These are phyloP conservation scores for Danio albolineatus DNA, from an alignment of 2,797 vertebrate species.

Conservation along the genomic window DNA sequence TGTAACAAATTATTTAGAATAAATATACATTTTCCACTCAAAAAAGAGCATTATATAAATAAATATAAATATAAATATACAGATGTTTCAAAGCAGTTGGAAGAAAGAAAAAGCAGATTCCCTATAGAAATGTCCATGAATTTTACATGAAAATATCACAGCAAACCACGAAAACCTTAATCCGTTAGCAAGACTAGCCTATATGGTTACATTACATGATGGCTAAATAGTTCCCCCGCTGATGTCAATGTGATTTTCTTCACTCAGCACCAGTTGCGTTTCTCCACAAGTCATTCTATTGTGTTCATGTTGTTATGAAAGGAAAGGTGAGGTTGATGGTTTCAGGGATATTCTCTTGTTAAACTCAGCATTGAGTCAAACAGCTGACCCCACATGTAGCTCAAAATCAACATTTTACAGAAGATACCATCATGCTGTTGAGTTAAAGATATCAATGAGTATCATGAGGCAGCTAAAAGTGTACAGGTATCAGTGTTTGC, in stretches of 20 bases:
- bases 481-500: neutral
- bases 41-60: neutral
- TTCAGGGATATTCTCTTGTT: neutral
- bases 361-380: neutral
- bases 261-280: neutral
- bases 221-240: neutral
- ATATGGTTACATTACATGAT: neutral
- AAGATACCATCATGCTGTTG: neutral
- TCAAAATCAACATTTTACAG: neutral
- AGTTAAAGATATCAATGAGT: conserved; percentile 3
- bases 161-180: neutral
- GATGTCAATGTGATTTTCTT: neutral
- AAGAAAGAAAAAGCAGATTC: neutral
- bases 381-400: neutral
- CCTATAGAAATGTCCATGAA: neutral
- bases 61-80: no score
- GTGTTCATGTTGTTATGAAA: neutral
- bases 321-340: neutral
- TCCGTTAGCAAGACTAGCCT: neutral
- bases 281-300: neutral
- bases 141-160: neutral
- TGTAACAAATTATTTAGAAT: neutral
- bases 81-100: no score
- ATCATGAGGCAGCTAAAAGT: neutral
- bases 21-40: neutral